phyloP scores from a whole-genome alignment of 1,140 invertebrate genomes.

The Sarcophaga bullata region DNA sequence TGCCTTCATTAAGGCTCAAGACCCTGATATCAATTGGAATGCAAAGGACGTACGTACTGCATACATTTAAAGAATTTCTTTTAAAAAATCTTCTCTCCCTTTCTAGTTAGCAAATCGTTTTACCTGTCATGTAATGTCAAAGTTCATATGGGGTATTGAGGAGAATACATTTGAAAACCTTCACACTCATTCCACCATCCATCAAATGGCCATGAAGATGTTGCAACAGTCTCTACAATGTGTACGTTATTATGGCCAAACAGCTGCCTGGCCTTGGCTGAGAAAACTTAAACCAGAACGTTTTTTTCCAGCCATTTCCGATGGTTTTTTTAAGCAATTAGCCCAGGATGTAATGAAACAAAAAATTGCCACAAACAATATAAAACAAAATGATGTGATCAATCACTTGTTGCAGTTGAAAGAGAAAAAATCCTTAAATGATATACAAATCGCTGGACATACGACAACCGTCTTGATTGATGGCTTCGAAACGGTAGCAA shows the following conservation, averaged over 20 bases:
- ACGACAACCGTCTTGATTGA: constrained; percentile 46
- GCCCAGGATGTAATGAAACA: not conserved
- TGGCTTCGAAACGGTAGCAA: constrained; percentile 46
- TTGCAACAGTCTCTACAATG: constrained; percentile 37
- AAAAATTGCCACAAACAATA: not conserved
- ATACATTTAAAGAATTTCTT: not conserved
- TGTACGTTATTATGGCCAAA: constrained; percentile 43
- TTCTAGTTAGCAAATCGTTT: constrained; percentile 42
- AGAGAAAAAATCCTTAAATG: constrained; percentile 44
- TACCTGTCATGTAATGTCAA: constrained; percentile 36
- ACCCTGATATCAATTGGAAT: constrained; percentile 1
- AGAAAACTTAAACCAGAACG: constrained; percentile 36
- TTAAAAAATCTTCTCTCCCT: not conserved
- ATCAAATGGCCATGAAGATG: constrained; percentile 41
- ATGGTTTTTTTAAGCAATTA: constrained; percentile 42
- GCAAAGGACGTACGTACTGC: constrained; percentile 41
- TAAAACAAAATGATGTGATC: constrained; percentile 29
- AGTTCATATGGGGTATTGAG: constrained; percentile 45
- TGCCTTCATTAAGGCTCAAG: not conserved
- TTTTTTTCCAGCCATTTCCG: constrained; percentile 40
- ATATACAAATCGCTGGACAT: constrained; percentile 46
- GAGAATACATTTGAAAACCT: constrained; percentile 8
- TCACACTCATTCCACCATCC: constrained; percentile 14
- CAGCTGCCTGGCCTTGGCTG: constrained; percentile 43
- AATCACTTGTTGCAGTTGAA: constrained; percentile 43